Conservation (phyloP, 2,797 vertebrate genomes). For the Glossophaga mutica region DNA sequence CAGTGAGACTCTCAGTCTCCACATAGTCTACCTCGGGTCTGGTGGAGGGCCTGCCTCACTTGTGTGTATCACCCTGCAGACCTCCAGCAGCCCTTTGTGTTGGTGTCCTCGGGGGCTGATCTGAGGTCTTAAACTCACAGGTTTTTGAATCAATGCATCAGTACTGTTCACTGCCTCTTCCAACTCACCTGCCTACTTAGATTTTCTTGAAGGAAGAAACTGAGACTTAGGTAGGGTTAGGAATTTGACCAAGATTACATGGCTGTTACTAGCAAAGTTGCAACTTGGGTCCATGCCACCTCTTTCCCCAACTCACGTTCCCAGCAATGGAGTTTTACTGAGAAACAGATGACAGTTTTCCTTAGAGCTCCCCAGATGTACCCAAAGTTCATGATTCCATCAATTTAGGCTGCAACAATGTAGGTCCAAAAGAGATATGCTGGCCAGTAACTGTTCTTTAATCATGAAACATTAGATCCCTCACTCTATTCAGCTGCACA, state of each 20-base stretch:
- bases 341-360: background rate
- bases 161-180: background rate
- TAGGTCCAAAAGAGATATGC: background rate
- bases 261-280: background rate
- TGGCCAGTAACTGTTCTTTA: background rate
- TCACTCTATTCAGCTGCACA: background rate
- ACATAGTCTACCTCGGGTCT: background rate
- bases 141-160: background rate
- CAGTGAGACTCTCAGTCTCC: background rate
- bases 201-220: background rate
- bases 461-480: background rate
- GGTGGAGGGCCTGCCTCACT: background rate
- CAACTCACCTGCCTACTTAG: background rate
- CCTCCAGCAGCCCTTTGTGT: background rate
- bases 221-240: background rate
- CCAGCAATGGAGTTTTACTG: background rate
- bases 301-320: background rate
- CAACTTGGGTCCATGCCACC: background rate
- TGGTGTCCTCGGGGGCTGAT: background rate
- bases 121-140: background rate
- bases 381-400: background rate
- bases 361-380: background rate
- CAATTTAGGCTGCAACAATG: background rate
- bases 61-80: too few species aligned
- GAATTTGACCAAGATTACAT: background rate